Conservation (phyloP, 1,140 invertebrate species). For the Drosophila pallidifrons region DNA sequence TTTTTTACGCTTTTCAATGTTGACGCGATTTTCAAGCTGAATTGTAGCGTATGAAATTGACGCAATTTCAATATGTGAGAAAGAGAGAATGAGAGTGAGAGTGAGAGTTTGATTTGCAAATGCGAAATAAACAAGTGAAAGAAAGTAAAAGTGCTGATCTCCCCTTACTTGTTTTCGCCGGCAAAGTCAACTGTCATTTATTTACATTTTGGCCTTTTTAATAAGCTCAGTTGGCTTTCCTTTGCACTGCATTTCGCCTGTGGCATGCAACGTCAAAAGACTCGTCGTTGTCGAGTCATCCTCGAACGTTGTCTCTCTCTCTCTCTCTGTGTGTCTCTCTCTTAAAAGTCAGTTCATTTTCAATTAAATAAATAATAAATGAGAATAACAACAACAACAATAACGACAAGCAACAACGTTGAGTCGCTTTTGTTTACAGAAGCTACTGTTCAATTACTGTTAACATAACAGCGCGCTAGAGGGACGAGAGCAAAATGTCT, state of each 20-base stretch:
- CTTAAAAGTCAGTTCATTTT: neutral
- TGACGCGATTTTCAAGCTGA: slow-evolving; percentile 66
- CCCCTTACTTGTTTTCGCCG: neutral
- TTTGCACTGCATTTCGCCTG: slow-evolving; percentile 14
- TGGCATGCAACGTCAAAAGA: slow-evolving; percentile 11
- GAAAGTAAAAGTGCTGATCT: neutral
- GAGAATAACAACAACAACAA: neutral
- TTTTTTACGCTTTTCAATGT: neutral
- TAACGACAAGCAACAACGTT: neutral
- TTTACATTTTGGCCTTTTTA: slow-evolving; percentile 31
- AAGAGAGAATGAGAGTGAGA: too few relatives aligned
- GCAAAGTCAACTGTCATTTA: slow-evolving; percentile 11
- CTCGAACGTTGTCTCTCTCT: neutral
- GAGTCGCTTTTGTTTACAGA: neutral
- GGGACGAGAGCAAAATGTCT: neutral
- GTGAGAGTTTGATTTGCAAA: neutral
- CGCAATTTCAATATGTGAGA: neutral
- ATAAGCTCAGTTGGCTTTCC: slow-evolving; percentile 22
- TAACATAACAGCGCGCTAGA: neutral
- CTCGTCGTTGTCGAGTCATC: neutral
- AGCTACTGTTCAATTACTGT: slow-evolving; percentile 7
- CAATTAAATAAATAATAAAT: slow-evolving; percentile 11
- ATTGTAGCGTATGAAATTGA: slow-evolving; percentile 63
- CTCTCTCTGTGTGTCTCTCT: too few relatives aligned
- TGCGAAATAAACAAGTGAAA: neutral